These are phyloP conservation scores for Paguma larvata DNA, from an alignment of 2,797 vertebrate genomes.

Conservation along the genomic window DNA sequence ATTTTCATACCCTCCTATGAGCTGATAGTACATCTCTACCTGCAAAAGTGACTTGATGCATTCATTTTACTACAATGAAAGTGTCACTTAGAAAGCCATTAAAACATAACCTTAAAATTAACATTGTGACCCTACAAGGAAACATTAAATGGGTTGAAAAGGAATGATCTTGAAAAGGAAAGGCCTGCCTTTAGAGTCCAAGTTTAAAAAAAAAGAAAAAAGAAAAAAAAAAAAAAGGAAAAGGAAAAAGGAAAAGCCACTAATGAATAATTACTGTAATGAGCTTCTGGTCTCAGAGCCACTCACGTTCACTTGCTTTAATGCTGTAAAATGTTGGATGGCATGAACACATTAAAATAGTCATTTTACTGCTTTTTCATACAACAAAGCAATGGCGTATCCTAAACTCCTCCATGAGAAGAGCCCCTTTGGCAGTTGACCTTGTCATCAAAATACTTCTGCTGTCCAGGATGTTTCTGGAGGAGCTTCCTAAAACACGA, in stretches of 20 bases:
- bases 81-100: constrained; percentile 83
- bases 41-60: constrained; percentile 73
- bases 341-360: constrained; percentile 64
- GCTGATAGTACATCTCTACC: constrained; percentile 81
- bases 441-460: neutral
- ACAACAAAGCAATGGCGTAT: neutral
- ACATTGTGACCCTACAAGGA: constrained; percentile 79
- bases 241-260: constrained; percentile 12
- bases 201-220: neutral
- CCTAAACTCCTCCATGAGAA: neutral
- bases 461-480: neutral
- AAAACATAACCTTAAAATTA: constrained; percentile 86
- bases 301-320: constrained; percentile 60
- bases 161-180: constrained; percentile 77
- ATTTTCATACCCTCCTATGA: constrained; percentile 72
- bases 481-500: neutral
- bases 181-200: constrained; percentile 69
- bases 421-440: neutral
- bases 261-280: constrained; percentile 83
- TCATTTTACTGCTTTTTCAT: constrained; percentile 43
- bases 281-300: constrained; percentile 64
- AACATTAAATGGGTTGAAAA: constrained; percentile 81
- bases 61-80: constrained; percentile 69
- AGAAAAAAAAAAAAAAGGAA: accelerated
- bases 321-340: constrained; percentile 55